Evolutionary conservation across 2,888 invertebrate species (phyloP), one percentile per base, ranked within the genome.

Genomic region (Drosophila kambysellisi): DNA sequence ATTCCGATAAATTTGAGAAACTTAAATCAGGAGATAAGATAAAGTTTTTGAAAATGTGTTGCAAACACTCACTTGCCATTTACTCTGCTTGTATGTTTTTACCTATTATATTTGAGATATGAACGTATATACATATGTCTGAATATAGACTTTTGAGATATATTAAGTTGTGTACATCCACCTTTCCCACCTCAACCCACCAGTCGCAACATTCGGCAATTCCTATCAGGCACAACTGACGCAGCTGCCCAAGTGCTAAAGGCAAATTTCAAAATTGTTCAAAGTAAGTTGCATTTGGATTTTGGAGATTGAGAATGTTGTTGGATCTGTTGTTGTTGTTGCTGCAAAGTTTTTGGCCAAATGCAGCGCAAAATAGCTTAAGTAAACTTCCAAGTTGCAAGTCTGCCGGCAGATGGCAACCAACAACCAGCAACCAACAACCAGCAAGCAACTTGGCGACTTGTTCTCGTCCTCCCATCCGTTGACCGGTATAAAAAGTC

Each of bases 371-470:
- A 81, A 77, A 79, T 79, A 72, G 78, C 81, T 81, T 79, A 81
- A 81, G 82, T 81, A 89, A 83, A 89, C 71, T 89, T 85, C 50
- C 59, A 73, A 71, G 50, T 81, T 65, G 70, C 35, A 62, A 76
- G 71, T 82, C 71, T 66, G 39, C 50, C 71, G 29, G 52, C 76
- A 80, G 59, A 68, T 74, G 80, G 57, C 66, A 46, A 37, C 54
- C 48, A 35, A 46, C 61, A 57, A 52, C 59, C 37, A 32, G 59
- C 64, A 60, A 52, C 30, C 37, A 35, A 37, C 61, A 60, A 52
- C 25, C 39, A 35, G 52, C 54, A 51, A 35, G 52, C 54, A 51
- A 73, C 32, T 11, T 30, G 46, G 61, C 43, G 41, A 60, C 41
- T 61, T 52, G 50, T 32, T 15, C 20, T 12, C 29, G 32, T 68